A percentile compares a stretch with the other conserved stretches of the same genome.
Evolutionary conservation across 1,140 invertebrate species (phyloP).

Genomic region (Nasonia giraulti): DNA sequence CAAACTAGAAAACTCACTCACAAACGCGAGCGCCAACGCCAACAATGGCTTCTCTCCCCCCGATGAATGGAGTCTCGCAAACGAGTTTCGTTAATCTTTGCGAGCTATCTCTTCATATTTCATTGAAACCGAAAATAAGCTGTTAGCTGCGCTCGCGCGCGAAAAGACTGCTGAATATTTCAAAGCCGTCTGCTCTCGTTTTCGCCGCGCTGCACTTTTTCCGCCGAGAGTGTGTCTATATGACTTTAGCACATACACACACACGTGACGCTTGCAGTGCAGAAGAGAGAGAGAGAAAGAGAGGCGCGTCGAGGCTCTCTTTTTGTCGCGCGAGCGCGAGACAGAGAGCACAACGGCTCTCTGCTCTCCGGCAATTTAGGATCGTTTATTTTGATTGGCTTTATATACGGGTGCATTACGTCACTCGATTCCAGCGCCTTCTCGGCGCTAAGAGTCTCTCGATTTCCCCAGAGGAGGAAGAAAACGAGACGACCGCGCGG

Average conservation of each 20-base stretch:
- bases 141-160: neutral
- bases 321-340: neutral
- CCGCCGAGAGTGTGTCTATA: neutral
- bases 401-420: slow-evolving; percentile 44
- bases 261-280: neutral
- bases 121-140: slow-evolving; percentile 9
- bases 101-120: slow-evolving; percentile 12
- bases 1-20: neutral
- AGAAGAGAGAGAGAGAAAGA: neutral
- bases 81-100: slow-evolving; percentile 21
- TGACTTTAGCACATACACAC: neutral
- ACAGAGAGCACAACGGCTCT: neutral
- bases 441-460: slow-evolving; percentile 14
- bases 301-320: no score
- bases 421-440: slow-evolving; percentile 8
- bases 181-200: neutral
- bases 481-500: neutral
- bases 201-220: no score
- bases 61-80: neutral
- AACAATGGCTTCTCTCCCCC: neutral
- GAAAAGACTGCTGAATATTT: slow-evolving; percentile 2
- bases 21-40: neutral
- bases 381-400: slow-evolving; percentile 51
- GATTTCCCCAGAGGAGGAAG: slow-evolving; percentile 29
- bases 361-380: slow-evolving; percentile 39